These are phyloP conservation scores for Pristionchus entomophagus DNA, from an alignment of 2,888 invertebrate species.

Conservation along the genomic window DNA sequence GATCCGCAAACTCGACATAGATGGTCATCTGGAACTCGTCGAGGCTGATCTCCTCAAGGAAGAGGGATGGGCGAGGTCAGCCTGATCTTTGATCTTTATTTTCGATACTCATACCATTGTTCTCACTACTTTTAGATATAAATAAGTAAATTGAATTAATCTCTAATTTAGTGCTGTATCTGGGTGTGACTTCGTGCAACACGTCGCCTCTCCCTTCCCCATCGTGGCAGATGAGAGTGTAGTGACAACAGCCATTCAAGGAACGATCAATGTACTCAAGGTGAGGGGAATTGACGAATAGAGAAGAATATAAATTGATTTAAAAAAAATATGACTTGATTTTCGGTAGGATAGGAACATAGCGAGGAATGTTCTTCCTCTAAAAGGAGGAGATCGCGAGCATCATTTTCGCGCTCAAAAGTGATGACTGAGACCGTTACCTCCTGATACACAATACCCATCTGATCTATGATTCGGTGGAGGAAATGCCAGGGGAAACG, in stretches of 20 bases:
- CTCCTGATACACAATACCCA: too few species aligned
- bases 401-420: too few species aligned
- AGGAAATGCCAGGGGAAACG: neutral
- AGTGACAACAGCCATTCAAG: constrained; percentile 62
- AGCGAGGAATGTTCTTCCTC: neutral
- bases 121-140: too few species aligned
- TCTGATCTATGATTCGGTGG: too few species aligned
- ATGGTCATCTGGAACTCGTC: constrained; percentile 66
- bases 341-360: constrained; percentile 57
- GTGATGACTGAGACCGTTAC: too few species aligned
- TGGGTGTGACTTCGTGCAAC: constrained; percentile 71
- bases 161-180: constrained; percentile 64
- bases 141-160: too few species aligned
- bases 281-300: constrained; percentile 50
- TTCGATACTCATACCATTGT: neutral
- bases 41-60: constrained; percentile 71
- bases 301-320: too few species aligned
- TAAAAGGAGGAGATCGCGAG: neutral
- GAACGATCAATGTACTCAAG: constrained; percentile 64
- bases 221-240: constrained; percentile 74
- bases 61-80: constrained; percentile 62
- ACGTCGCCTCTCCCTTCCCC: constrained; percentile 75
- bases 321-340: too few species aligned
- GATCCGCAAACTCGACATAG: constrained; percentile 55
- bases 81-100: neutral